Conservation (phyloP, 2,888 invertebrate genomes). For the Drosophila conformis region DNA sequence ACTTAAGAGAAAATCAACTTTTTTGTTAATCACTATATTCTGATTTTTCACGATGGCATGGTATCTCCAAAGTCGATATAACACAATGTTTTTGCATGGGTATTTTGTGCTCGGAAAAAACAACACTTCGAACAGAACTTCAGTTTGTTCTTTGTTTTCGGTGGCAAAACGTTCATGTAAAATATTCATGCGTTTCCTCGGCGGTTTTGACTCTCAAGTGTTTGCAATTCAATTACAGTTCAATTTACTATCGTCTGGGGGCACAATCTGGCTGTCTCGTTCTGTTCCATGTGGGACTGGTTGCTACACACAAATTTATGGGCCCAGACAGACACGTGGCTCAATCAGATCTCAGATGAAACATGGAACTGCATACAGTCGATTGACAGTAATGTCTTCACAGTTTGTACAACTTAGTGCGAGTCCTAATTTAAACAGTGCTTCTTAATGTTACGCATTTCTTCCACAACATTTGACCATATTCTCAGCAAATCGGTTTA, state of each 20-base stretch:
- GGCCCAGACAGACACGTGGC: constrained; percentile 33
- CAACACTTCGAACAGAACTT: constrained; percentile 10
- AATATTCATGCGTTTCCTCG: constrained; percentile 75
- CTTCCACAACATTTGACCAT: neutral
- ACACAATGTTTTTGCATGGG: constrained; percentile 16
- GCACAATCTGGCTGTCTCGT: constrained; percentile 42
- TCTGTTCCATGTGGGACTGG: constrained; percentile 9
- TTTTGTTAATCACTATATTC: neutral
- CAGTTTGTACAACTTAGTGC: neutral
- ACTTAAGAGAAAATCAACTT: neutral
- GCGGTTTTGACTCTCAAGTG: constrained; percentile 72
- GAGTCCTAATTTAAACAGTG: neutral
- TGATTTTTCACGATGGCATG: neutral
- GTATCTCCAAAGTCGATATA: neutral
- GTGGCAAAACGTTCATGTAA: constrained; percentile 73
- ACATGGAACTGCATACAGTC: constrained; percentile 8
- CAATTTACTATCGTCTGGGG: constrained; percentile 73
- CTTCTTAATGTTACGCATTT: neutral
- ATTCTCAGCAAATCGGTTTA: neutral
- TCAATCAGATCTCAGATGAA: constrained; percentile 27
- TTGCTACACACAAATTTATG: constrained; percentile 43
- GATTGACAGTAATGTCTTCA: constrained; percentile 1
- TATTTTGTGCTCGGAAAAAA: constrained; percentile 25
- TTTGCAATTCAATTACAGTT: constrained; percentile 77
- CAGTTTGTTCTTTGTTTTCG: constrained; percentile 39